A percentile compares a stretch with the other conserved stretches of the same genome.
These are phyloP conservation scores for Drosophila carrolli DNA, from an alignment of 1,140 invertebrate genomes.

Conservation along the genomic window DNA sequence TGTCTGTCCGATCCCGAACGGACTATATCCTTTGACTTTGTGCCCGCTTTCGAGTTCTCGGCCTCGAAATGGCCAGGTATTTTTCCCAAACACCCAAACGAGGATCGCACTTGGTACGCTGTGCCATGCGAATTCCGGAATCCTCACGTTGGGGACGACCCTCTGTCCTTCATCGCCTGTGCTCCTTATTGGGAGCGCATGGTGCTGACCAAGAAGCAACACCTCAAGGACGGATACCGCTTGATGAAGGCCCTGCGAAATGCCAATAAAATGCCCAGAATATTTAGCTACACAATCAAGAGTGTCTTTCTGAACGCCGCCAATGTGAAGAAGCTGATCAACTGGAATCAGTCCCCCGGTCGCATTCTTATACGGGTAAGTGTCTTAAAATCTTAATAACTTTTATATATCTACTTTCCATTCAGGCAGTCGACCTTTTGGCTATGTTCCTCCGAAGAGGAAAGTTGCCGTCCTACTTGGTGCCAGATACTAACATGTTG, in stretches of 20 bases:
- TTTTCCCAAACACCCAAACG: neutral
- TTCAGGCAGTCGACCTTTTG: too few relatives aligned
- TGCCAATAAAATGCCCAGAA: too few relatives aligned
- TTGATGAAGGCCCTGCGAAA: slow-evolving; percentile 34
- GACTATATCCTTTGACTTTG: slow-evolving; percentile 58
- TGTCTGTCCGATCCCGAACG: slow-evolving; percentile 1
- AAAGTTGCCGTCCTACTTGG: too few relatives aligned
- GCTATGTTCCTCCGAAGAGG: too few relatives aligned
- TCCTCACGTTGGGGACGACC: slow-evolving; percentile 8
- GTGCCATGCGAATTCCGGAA: slow-evolving; percentile 30
- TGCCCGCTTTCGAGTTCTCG: slow-evolving; percentile 53
- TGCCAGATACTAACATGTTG: too few relatives aligned
- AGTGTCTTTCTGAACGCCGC: too few relatives aligned
- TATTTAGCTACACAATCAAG: too few relatives aligned
- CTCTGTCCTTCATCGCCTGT: slow-evolving; percentile 41
- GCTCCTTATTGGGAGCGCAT: slow-evolving; percentile 55
- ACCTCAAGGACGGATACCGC: slow-evolving; percentile 51
- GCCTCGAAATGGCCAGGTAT: slow-evolving; percentile 19
- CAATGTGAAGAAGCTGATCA: too few relatives aligned
- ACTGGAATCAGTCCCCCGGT: too few relatives aligned
- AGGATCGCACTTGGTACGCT: slow-evolving; percentile 39
- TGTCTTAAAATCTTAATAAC: too few relatives aligned
- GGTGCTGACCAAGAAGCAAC: slow-evolving; percentile 35
- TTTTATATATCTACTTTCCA: too few relatives aligned
- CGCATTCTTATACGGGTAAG: too few relatives aligned